Evolutionary conservation across 1,140 invertebrate species (phyloP).

Genomic region (Neuroterus valhalla): DNA sequence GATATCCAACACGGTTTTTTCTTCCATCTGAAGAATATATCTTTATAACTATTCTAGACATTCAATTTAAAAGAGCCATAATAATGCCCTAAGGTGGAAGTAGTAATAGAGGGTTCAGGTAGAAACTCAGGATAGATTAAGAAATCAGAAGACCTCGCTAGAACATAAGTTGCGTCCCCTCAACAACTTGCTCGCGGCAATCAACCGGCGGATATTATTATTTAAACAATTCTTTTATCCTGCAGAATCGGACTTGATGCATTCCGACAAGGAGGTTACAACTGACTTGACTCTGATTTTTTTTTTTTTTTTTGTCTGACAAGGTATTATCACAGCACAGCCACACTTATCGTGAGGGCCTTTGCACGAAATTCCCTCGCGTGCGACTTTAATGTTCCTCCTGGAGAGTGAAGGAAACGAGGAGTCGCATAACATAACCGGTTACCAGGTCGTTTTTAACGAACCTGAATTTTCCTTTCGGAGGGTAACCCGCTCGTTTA

Average conservation of each 20-base stretch:
- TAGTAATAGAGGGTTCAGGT: background rate
- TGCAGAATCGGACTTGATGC: background rate
- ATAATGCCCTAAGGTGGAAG: background rate
- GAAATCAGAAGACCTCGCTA: background rate
- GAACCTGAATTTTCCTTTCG: constrained; percentile 26
- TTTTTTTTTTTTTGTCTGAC: background rate
- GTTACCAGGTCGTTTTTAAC: constrained; percentile 19
- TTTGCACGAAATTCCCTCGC: constrained; percentile 22
- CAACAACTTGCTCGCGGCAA: constrained; percentile 9
- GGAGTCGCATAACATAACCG: constrained; percentile 19
- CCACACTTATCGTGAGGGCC: constrained; percentile 15
- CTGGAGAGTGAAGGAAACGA: constrained; percentile 20
- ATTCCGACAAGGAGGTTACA: background rate
- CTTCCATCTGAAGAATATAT: background rate
- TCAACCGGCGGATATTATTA: background rate
- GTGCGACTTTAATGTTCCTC: constrained; percentile 18
- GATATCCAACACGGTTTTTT: no score
- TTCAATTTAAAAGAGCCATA: background rate
- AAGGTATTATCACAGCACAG: background rate
- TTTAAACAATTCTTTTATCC: background rate
- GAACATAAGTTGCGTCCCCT: background rate
- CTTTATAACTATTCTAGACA: background rate
- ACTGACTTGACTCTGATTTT: background rate
- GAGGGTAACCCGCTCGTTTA: constrained; percentile 2
- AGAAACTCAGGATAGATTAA: constrained; percentile 16